Conservation (phyloP, 2,797 vertebrate species). For the Neopelma chrysocephalum region DNA sequence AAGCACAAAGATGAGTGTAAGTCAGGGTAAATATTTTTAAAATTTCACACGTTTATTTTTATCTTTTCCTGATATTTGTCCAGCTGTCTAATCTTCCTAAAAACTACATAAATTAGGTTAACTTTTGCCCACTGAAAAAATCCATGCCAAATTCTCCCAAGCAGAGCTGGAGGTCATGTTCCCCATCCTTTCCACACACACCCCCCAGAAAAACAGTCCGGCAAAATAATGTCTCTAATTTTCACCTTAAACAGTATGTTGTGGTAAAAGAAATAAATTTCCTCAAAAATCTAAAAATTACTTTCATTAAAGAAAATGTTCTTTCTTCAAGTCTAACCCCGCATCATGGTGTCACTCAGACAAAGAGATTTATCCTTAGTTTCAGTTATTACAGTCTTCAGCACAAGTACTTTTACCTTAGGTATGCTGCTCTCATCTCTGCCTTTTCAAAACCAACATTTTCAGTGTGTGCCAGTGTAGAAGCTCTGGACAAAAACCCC, state of each 20-base stretch:
- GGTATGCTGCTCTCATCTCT: neutral
- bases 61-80: neutral
- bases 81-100: neutral
- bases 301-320: neutral
- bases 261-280: neutral
- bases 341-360: neutral
- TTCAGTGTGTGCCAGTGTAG: neutral
- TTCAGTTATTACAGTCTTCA: neutral
- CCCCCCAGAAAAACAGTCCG: neutral
- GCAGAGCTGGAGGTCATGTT: neutral
- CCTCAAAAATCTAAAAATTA: neutral
- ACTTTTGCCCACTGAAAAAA: neutral
- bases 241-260: neutral
- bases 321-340: neutral
- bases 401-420: neutral
- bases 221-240: neutral
- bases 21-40: neutral
- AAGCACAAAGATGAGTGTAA: neutral
- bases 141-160: neutral
- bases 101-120: neutral
- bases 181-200: neutral
- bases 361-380: neutral
- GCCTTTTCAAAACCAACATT: neutral
- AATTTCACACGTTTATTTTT: conserved; percentile 7
- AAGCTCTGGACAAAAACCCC: accelerated